Conservation (phyloP, 2,113 vertebrate genomes). For the Phrynosoma platyrhinos region DNA sequence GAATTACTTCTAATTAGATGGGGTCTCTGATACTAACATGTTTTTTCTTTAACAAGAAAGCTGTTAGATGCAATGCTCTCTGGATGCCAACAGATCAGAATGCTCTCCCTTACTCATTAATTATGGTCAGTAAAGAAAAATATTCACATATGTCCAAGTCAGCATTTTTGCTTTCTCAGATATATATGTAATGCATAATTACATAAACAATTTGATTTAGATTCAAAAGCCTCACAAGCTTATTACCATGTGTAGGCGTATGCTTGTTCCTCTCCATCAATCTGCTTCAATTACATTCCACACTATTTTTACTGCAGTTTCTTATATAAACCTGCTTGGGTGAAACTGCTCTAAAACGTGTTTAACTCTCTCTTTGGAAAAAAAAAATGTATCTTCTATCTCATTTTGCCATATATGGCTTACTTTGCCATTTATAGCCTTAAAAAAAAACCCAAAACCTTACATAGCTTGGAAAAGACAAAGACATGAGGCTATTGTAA, state of each 20-base stretch:
- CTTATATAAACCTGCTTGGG: slow-evolving; percentile 60
- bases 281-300: slow-evolving; percentile 58
- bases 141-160: slow-evolving; percentile 49
- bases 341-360: slow-evolving; percentile 25
- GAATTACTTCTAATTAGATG: neutral
- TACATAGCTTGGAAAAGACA: neutral
- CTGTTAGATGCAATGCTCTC: too few species aligned
- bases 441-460: neutral
- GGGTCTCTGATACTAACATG: neutral
- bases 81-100: neutral
- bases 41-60: neutral
- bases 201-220: slow-evolving; percentile 59
- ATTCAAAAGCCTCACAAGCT: slow-evolving; percentile 65
- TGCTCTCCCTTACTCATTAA: neutral
- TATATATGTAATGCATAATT: slow-evolving; percentile 31
- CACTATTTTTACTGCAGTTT: slow-evolving; percentile 58
- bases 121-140: slow-evolving; percentile 58
- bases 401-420: neutral
- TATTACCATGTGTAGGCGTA: slow-evolving; percentile 63
- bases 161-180: slow-evolving; percentile 27
- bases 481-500: neutral
- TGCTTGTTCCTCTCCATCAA: slow-evolving; percentile 46
- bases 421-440: neutral
- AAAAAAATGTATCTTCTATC: neutral
- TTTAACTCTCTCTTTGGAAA: slow-evolving; percentile 43